Evolutionary conservation across 1,140 invertebrate genomes (phyloP).

Genomic region (Hylaeus volcanicus): DNA sequence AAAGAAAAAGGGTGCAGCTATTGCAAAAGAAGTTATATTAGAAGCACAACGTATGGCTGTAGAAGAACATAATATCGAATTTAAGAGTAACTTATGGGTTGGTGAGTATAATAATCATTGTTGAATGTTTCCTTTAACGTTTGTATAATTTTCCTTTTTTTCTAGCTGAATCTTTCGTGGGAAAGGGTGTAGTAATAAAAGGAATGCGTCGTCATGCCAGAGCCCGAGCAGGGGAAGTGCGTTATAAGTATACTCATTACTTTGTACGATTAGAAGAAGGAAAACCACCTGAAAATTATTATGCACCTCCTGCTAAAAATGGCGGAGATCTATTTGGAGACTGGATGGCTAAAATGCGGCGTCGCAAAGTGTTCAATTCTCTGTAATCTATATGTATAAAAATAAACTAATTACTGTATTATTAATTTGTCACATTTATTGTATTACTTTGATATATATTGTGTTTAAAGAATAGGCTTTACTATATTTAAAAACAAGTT

Average conservation of each 20-base stretch:
- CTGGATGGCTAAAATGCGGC: slow-evolving; percentile 87
- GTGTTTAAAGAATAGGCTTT: background rate
- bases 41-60: slow-evolving; percentile 95
- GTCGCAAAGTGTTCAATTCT: slow-evolving; percentile 84
- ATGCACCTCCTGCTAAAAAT: slow-evolving; percentile 84
- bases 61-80: slow-evolving; percentile 95
- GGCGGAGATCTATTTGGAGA: slow-evolving; percentile 87
- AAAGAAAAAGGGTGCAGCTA: slow-evolving; percentile 89
- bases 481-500: background rate
- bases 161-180: slow-evolving; percentile 91
- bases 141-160: slow-evolving; percentile 17
- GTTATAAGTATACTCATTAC: slow-evolving; percentile 92
- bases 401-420: background rate
- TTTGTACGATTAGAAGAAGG: slow-evolving; percentile 96
- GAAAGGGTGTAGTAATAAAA: slow-evolving; percentile 88
- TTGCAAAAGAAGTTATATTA: slow-evolving; percentile 89
- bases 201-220: slow-evolving; percentile 91
- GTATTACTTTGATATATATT: background rate
- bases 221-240: slow-evolving; percentile 85
- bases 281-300: slow-evolving; percentile 91
- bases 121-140: background rate
- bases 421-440: background rate
- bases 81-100: slow-evolving; percentile 97
- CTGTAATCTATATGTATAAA: slow-evolving; percentile 6
- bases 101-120: slow-evolving; percentile 84